These are phyloP conservation scores for Tetrao urogallus DNA, from an alignment of 2,113 vertebrate genomes.

Conservation along the genomic window DNA sequence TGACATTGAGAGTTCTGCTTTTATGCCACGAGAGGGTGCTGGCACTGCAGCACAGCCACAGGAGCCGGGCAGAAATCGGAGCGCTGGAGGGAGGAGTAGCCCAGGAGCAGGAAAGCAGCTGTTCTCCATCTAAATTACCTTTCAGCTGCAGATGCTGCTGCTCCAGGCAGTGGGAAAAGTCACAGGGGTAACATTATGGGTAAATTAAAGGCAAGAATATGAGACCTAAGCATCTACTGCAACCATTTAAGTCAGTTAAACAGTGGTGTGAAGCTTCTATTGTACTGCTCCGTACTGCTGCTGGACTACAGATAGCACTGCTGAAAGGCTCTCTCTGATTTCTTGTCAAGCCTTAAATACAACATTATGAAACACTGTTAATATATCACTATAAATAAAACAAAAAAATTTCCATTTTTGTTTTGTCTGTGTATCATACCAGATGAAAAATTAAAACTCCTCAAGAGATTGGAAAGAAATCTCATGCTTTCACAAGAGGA, in stretches of 20 bases:
- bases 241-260: neutral
- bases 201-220: neutral
- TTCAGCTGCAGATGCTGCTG: neutral
- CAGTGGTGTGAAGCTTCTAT: neutral
- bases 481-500: neutral
- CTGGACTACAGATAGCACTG: neutral
- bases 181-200: neutral
- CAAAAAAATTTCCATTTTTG: neutral
- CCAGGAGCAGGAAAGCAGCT: neutral
- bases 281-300: neutral
- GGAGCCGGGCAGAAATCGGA: neutral
- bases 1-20: neutral
- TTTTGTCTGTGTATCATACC: neutral
- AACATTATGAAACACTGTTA: neutral
- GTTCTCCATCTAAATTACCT: neutral
- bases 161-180: neutral
- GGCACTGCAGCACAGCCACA: rapidly evolving
- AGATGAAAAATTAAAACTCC: slow-evolving; percentile 65
- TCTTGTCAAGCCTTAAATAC: neutral
- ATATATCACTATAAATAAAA: neutral
- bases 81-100: rapidly evolving
- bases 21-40: neutral
- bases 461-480: slow-evolving; percentile 52
- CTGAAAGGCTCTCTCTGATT: neutral
- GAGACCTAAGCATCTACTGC: neutral